phyloP scores from a whole-genome alignment of 2,113 vertebrate genomes.

The Dascyllus trimaculatus region DNA sequence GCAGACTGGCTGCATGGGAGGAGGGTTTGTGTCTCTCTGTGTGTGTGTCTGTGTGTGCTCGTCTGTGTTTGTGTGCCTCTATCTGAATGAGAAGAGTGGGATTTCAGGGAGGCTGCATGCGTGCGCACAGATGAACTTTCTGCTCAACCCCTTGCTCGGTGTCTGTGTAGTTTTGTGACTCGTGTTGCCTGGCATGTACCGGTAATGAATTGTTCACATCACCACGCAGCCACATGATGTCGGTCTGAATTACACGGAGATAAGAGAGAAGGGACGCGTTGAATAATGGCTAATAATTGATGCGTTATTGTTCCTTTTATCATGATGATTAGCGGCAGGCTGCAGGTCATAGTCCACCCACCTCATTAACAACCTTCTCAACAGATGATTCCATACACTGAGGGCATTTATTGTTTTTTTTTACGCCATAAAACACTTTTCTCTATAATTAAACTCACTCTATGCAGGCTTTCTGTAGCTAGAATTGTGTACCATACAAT shows the following conservation, averaged over 20 bases:
- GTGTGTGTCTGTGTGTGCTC: conserved; percentile 26
- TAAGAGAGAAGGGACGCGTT: neutral
- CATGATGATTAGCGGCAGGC: conserved; percentile 35
- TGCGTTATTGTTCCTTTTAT: conserved; percentile 35
- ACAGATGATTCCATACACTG: conserved; percentile 10
- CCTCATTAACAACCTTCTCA: conserved; percentile 39
- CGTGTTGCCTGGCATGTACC: neutral
- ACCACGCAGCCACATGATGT: conserved; percentile 20
- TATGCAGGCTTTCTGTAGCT: neutral
- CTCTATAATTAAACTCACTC: neutral
- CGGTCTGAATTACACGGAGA: conserved; percentile 33
- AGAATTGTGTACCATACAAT: too few species aligned
- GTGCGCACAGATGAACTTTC: conserved; percentile 34
- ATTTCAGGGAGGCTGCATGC: conserved; percentile 43
- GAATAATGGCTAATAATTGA: conserved; percentile 43
- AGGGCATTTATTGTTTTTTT: conserved; percentile 9
- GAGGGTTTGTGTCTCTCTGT: conserved; percentile 17
- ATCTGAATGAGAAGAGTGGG: conserved; percentile 47
- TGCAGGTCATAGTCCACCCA: conserved; percentile 34
- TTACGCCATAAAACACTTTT: neutral
- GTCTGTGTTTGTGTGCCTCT: conserved; percentile 18
- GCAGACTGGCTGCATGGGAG: conserved; percentile 48
- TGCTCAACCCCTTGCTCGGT: neutral
- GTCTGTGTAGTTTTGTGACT: neutral
- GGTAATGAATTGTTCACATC: conserved; percentile 11